These are phyloP conservation scores for Tyto alba DNA, from an alignment of 2,113 vertebrate species.

Conservation along the genomic window DNA sequence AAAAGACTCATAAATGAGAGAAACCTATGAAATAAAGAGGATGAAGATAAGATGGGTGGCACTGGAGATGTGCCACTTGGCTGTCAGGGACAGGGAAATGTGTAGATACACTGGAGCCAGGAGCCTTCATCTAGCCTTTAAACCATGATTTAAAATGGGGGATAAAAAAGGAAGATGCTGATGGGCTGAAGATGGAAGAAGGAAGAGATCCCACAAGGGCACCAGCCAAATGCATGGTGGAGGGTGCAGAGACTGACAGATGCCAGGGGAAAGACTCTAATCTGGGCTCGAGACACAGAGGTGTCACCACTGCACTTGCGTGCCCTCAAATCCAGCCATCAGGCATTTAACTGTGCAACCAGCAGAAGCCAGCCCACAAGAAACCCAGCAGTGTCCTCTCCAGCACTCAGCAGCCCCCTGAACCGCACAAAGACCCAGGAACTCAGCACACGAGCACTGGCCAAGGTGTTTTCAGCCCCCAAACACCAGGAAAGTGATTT, in stretches of 20 bases:
- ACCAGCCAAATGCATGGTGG: not conserved
- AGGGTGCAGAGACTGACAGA: not conserved
- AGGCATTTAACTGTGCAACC: not conserved
- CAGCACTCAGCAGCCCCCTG: not conserved
- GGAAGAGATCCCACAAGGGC: not conserved
- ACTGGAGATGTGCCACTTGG: not conserved
- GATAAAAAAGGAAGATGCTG: not conserved
- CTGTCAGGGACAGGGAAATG: not conserved
- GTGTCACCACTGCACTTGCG: not conserved
- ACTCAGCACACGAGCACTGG: accelerated
- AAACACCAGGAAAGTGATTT: not conserved
- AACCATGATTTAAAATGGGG: not conserved
- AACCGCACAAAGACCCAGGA: not conserved
- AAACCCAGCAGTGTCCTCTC: not conserved
- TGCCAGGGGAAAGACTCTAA: not conserved
- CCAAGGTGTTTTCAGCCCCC: not conserved
- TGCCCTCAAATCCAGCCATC: not conserved
- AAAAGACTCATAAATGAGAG: not conserved
- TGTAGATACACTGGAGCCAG: not conserved
- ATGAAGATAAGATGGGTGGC: not conserved
- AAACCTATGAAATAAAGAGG: not conserved
- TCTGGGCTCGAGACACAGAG: not conserved
- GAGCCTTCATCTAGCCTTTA: not conserved
- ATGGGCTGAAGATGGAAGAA: not conserved
- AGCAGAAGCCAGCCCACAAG: not conserved